These are phyloP conservation scores for Baccha elongata DNA, from an alignment of 2,888 invertebrate genomes.

Conservation along the genomic window DNA sequence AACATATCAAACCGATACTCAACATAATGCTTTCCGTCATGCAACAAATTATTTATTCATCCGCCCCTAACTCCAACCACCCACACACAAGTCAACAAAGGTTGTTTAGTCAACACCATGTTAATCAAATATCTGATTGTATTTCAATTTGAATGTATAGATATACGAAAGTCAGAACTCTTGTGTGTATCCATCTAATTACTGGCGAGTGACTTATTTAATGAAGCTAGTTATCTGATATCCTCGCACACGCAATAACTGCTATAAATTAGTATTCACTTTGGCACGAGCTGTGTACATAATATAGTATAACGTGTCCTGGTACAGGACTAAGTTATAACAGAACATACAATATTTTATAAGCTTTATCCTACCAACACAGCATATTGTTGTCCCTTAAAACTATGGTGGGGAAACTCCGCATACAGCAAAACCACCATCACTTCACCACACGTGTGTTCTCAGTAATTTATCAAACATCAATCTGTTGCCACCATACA, in stretches of 20 bases:
- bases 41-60: no score
- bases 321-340: background rate
- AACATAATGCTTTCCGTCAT: no score
- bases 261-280: slow-evolving; percentile 55
- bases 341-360: background rate
- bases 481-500: slow-evolving; percentile 56
- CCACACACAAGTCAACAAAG: no score
- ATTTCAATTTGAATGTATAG: slow-evolving; percentile 32
- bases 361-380: background rate
- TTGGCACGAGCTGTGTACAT: slow-evolving; percentile 5
- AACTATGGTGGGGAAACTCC: background rate
- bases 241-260: slow-evolving; percentile 34
- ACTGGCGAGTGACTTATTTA: slow-evolving; percentile 36
- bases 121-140: slow-evolving; percentile 35
- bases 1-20: no score
- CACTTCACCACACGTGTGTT: slow-evolving; percentile 12
- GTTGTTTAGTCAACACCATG: slow-evolving; percentile 38
- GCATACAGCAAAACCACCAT: background rate
- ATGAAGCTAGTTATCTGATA: slow-evolving; percentile 44
- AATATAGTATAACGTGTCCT: background rate
- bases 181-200: slow-evolving; percentile 33
- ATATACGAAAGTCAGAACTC: background rate
- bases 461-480: slow-evolving; percentile 48
- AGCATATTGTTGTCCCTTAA: background rate
- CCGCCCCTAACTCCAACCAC: no score